A percentile compares a stretch with the other conserved stretches of the same genome.
Conservation (phyloP, 1,140 invertebrate genomes). For the Tetramorium alpestre region DNA sequence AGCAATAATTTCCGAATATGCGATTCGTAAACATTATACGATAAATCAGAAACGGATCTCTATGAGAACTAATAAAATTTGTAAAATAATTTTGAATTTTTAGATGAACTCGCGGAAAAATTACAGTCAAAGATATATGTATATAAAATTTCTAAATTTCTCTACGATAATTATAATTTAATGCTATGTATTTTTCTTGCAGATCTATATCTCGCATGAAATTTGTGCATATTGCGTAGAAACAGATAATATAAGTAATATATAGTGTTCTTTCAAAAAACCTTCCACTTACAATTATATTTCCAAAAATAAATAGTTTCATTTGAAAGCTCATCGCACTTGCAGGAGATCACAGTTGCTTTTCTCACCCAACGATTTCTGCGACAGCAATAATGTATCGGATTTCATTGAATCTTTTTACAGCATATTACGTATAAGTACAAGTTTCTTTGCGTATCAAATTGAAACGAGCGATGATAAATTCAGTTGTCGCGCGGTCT, state of each 20-base stretch:
- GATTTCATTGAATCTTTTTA: conserved; percentile 16
- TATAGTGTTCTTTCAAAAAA: background rate
- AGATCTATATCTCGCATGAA: background rate
- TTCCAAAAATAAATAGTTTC: background rate
- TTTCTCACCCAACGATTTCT: background rate
- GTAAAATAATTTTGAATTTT: background rate
- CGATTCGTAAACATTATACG: conserved; percentile 26
- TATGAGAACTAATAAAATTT: background rate
- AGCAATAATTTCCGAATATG: conserved; percentile 53
- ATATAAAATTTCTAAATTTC: background rate
- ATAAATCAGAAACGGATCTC: background rate
- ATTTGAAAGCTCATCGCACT: background rate
- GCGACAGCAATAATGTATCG: background rate
- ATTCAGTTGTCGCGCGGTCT: conserved; percentile 26
- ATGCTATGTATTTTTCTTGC: background rate
- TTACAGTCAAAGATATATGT: background rate
- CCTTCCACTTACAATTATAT: background rate
- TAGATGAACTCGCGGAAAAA: background rate
- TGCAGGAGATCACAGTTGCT: background rate
- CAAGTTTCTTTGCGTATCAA: background rate
- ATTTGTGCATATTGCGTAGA: background rate
- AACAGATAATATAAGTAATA: background rate
- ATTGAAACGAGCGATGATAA: conserved; percentile 45
- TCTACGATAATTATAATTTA: background rate
- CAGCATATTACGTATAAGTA: background rate